Base-by-base conservation (phyloP, 2,113 vertebrate genomes). In the Mesembrinibis cayennensis region DNA sequence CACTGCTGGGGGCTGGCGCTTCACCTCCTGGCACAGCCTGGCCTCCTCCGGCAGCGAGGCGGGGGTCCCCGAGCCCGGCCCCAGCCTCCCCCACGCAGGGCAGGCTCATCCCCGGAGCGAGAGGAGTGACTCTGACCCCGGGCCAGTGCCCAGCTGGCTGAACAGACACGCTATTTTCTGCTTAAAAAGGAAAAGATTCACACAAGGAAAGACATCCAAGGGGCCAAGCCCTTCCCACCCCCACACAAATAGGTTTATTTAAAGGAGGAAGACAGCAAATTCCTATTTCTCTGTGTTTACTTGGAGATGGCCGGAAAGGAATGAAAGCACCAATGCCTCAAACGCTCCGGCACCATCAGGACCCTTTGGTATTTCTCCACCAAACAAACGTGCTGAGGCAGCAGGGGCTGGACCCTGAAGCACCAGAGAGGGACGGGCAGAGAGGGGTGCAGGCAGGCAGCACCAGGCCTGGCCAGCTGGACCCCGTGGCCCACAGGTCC, bases 171-270 rank as follows among this genome's bases (percentile, higher is more conserved):
- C 52, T 59, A 42, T 94, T 94, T 97, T 97, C 93, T 90, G 95
- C 97, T 97, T 96, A 94, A 97, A 97, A 97, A 73, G 95, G 97
- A 93, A 96, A 96, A 96, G 87, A 73, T 94, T 94, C 89, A 36
- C 42, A 40, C 82, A 61, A 74, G 79, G 77, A 61, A 73, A 85
- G 79, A 82, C 32, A 55, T 91, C 58, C 91, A 62, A 93, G 76
- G 61, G 94, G 79, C 82, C 8, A 36, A 87, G 83, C 83, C 77
- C 91, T 73, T 93, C 92, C 95, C 88, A 82, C 92, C 58, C 95
- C 67, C 95, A 74, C 89, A 67, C 76, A 93, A 93, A 97, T 84
- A 96, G 82, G 76, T 95, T 96, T 97, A 89, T 93, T 95, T 96
- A 97, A 84, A 78, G 67, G 95, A 95, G 87, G 96, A 96, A 96